These are phyloP conservation scores for Cephus nigrinus DNA, from an alignment of 2,888 invertebrate genomes.

Conservation along the genomic window DNA sequence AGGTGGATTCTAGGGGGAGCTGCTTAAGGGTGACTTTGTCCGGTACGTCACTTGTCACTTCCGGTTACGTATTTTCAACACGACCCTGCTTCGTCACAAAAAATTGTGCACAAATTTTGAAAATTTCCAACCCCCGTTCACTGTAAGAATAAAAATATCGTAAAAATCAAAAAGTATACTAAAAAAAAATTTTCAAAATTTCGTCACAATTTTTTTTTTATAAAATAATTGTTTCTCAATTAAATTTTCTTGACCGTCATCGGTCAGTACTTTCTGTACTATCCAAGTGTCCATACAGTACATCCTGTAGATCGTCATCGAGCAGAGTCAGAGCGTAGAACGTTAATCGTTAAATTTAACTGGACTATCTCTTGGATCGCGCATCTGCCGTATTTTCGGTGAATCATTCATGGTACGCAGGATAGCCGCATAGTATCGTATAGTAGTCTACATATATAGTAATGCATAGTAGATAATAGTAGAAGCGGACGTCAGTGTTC, in stretches of 20 bases:
- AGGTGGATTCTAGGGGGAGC: slow-evolving; percentile 39
- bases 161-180: too few relatives aligned
- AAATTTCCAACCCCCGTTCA: neutral
- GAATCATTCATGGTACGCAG: slow-evolving; percentile 52
- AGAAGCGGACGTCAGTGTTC: slow-evolving; percentile 23
- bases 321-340: slow-evolving; percentile 17
- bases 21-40: slow-evolving; percentile 37
- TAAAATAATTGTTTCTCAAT: neutral
- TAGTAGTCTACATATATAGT: neutral
- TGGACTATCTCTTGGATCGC: slow-evolving; percentile 60
- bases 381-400: slow-evolving; percentile 63
- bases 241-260: neutral
- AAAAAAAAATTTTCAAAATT: neutral
- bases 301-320: neutral
- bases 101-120: neutral
- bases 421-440: neutral
- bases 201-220: neutral
- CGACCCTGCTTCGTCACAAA: neutral
- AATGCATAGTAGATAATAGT: neutral
- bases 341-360: slow-evolving; percentile 38
- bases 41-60: slow-evolving; percentile 58
- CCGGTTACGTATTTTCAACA: slow-evolving; percentile 38
- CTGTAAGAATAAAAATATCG: neutral
- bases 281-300: neutral
- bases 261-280: neutral